Percentiles rank a stretch among this genome's conserved stretches.
Conservation (phyloP, 2,797 vertebrate species). For the Sorex maritimensis region DNA sequence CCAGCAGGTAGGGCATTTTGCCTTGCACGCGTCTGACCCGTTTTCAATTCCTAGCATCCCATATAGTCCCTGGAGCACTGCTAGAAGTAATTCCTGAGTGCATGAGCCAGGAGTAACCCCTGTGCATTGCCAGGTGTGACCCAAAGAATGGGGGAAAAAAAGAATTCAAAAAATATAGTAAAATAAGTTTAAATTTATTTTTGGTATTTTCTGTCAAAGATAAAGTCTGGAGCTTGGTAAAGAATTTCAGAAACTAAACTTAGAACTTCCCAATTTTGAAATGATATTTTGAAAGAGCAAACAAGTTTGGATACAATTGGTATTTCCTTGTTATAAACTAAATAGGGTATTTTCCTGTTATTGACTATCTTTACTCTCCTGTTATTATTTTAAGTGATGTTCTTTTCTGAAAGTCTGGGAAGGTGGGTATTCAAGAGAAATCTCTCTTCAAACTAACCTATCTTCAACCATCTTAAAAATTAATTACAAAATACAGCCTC, state of each 20-base stretch:
- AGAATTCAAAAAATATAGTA: constrained; percentile 17
- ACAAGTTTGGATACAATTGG: background rate
- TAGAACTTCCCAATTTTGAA: constrained; percentile 1
- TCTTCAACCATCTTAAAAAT: background rate
- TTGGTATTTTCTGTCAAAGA: constrained; percentile 1
- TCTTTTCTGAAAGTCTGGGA: constrained; percentile 31
- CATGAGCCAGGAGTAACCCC: no score
- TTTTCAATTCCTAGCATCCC: no score
- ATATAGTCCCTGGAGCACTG: no score
- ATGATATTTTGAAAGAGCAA: background rate
- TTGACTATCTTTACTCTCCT: constrained; percentile 39
- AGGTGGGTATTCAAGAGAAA: background rate
- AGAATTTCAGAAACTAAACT: background rate
- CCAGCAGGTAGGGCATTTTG: no score
- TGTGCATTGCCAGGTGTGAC: no score
- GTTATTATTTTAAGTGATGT: background rate
- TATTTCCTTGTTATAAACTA: background rate
- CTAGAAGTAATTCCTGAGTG: no score
- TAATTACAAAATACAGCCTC: background rate
- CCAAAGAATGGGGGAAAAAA: no score
- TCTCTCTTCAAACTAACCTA: background rate
- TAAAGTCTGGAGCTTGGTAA: background rate
- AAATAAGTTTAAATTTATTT: constrained; percentile 7
- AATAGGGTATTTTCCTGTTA: background rate
- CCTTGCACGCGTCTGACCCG: no score